A percentile compares a stretch with the other conserved stretches of the same genome.
Evolutionary conservation across 2,113 vertebrate genomes (phyloP).

Genomic region (Hippocampus barbouri): DNA sequence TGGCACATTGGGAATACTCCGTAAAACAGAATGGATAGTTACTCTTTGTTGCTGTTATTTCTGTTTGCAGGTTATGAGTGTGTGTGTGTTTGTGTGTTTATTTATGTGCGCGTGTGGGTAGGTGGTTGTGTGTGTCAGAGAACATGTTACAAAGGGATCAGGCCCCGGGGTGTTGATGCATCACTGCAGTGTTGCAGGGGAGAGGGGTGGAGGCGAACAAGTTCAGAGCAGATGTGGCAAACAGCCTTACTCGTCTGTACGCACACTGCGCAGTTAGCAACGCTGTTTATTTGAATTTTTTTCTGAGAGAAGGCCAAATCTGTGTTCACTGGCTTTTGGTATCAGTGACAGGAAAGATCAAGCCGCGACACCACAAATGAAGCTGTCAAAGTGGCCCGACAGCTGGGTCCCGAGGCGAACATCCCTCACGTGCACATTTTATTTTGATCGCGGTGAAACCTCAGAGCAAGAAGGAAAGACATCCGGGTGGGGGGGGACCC

Average conservation of each 20-base stretch:
- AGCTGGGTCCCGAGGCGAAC: slow-evolving; percentile 65
- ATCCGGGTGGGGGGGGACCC: slow-evolving; percentile 29
- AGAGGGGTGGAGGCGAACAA: slow-evolving; percentile 41
- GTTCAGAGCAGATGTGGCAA: slow-evolving; percentile 58
- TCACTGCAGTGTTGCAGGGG: slow-evolving; percentile 50
- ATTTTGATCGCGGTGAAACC: slow-evolving; percentile 64
- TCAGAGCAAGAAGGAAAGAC: slow-evolving; percentile 53
- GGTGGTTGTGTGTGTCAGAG: slow-evolving; percentile 57
- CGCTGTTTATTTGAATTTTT: slow-evolving; percentile 58
- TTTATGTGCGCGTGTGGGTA: slow-evolving; percentile 33
- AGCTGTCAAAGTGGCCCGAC: slow-evolving; percentile 71
- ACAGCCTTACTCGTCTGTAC: slow-evolving; percentile 41
- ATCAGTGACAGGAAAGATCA: slow-evolving; percentile 69
- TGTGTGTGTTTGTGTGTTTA: slow-evolving; percentile 24
- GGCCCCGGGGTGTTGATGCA: slow-evolving; percentile 55
- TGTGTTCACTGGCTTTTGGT: slow-evolving; percentile 63
- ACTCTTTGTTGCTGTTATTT: slow-evolving; percentile 45
- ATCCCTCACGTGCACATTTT: slow-evolving; percentile 61
- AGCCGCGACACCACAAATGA: slow-evolving; percentile 68
- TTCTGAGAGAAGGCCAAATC: slow-evolving; percentile 59
- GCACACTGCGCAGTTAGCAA: slow-evolving; percentile 30
- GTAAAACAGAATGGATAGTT: slow-evolving; percentile 27
- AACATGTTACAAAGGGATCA: slow-evolving; percentile 64
- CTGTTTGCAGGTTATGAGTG: slow-evolving; percentile 9
- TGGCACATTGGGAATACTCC: slow-evolving; percentile 50